Evolutionary conservation across 1,140 invertebrate species (phyloP), one percentile per base, ranked within the genome.

Genomic region (Varroa destructor): DNA sequence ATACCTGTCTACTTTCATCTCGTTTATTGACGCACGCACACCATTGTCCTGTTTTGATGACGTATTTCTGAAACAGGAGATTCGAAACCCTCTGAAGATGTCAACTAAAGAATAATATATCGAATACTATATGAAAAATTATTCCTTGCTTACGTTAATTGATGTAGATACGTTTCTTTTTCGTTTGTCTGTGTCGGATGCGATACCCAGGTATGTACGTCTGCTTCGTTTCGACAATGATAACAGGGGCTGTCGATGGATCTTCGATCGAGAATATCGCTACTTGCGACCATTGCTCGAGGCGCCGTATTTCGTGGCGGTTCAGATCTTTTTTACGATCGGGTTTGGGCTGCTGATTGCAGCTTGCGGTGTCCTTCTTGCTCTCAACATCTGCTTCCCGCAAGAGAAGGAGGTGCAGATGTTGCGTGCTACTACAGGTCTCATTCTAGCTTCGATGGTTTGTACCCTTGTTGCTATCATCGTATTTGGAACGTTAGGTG

Each of bases 241-340:
- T 8, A 67, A 67, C 61, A 12, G 61, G 25, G 55, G 71, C 55
- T 72, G 71, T 67, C 71, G 54, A 14, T 72, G 71, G 71, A 72
- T 72, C 43, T 72, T 72, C 55, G 71, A 72, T 43, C 54, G 56
- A 8, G 71, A 72, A 64, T 72, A 72, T 2, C 36, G 56, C 25
- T 57, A 57, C 40, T 36, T 72, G 25, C 70, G 61, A 40, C 61
- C 61, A 2, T 46, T 67, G 40, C 61, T 67, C 61, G 61, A 67
- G 61, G 61, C 61, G 40, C 61, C 61, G 2, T 67, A 67, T 40
- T 67, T 67, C 61, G 61, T 67, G 14, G 61, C 61, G 12, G 61
- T 67, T 2, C 61, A 67, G 61, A 67, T 67, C 37, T 67, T 67
- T 37, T 67, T 67, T 1, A 67, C 61, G 36, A 67, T 67, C 14